Conservation (phyloP, 2,113 vertebrate species). For the Heterochromis multidens region DNA sequence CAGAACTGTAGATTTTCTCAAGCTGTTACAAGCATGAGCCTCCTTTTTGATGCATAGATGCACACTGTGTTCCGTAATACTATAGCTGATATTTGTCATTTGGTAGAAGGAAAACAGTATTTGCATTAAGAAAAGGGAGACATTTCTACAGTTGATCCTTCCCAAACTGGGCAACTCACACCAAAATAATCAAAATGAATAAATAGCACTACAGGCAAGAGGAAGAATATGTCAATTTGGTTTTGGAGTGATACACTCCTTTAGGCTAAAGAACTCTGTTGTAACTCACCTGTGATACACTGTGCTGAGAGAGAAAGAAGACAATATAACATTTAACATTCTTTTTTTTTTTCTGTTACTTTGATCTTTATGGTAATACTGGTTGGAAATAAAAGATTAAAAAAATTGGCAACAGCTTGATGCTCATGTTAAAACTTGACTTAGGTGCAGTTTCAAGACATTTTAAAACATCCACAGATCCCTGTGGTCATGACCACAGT, state of each 20-base stretch:
- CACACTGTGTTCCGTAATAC: not conserved
- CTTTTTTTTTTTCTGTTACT: not conserved
- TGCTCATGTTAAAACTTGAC: not conserved
- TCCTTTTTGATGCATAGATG: not conserved
- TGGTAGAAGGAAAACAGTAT: not conserved
- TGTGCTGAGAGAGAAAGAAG: slow-evolving; percentile 8
- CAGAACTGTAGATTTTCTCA: not conserved
- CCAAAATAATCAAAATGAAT: not conserved
- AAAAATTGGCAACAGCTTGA: not conserved
- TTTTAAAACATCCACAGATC: not conserved
- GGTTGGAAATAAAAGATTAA: not conserved
- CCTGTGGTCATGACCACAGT: not conserved
- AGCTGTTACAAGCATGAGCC: not conserved
- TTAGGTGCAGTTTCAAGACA: slow-evolving; percentile 11
- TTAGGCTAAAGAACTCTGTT: not conserved
- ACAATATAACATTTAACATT: not conserved
- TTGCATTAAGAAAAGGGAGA: not conserved
- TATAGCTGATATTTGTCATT: not conserved
- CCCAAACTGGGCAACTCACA: not conserved
- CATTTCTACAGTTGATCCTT: not conserved
- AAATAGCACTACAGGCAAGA: not conserved
- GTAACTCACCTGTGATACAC: not conserved
- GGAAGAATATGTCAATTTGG: not conserved
- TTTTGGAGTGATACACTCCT: not conserved
- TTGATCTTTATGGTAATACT: slow-evolving; percentile 1